Conservation (phyloP, 2,888 invertebrate species). For the Pharmacophagus antenor region DNA sequence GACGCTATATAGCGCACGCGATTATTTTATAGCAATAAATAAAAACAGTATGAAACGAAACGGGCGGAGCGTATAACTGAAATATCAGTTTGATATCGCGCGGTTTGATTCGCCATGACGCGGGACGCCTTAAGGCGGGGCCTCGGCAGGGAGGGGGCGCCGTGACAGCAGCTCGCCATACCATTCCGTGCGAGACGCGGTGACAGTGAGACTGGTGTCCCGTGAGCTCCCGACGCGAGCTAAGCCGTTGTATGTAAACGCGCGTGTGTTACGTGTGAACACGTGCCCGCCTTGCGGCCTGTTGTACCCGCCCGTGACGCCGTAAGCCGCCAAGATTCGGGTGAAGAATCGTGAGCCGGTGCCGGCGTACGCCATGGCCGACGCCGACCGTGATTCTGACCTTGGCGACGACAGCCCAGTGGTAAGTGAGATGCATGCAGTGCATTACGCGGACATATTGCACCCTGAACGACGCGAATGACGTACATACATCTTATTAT, state of each 20-base stretch:
- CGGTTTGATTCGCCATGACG: slow-evolving; percentile 74
- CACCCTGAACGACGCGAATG: background rate
- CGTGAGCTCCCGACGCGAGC: slow-evolving; percentile 31
- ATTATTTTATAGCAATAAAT: slow-evolving; percentile 75
- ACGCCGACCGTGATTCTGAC: slow-evolving; percentile 85
- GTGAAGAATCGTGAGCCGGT: slow-evolving; percentile 93
- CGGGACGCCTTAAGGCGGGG: slow-evolving; percentile 74
- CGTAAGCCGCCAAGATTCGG: slow-evolving; percentile 88
- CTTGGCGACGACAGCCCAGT: slow-evolving; percentile 87
- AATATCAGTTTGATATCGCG: slow-evolving; percentile 78
- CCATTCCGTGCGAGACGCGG: slow-evolving; percentile 60
- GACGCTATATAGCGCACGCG: slow-evolving; percentile 8
- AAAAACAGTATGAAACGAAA: slow-evolving; percentile 72
- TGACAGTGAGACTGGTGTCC: slow-evolving; percentile 53
- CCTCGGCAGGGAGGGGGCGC: slow-evolving; percentile 56
- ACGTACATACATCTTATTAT: background rate
- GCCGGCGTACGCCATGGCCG: slow-evolving; percentile 91
- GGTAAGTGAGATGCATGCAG: slow-evolving; percentile 77
- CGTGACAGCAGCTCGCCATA: slow-evolving; percentile 49
- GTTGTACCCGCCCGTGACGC: slow-evolving; percentile 51
- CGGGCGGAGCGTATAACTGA: slow-evolving; percentile 71
- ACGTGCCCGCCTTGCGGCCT: slow-evolving; percentile 56
- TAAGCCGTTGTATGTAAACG: slow-evolving; percentile 31
- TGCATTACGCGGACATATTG: background rate
- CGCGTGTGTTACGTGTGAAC: slow-evolving; percentile 44